These are phyloP conservation scores for Artemisiospiza belli DNA, from an alignment of 2,113 vertebrate genomes.

Conservation along the genomic window DNA sequence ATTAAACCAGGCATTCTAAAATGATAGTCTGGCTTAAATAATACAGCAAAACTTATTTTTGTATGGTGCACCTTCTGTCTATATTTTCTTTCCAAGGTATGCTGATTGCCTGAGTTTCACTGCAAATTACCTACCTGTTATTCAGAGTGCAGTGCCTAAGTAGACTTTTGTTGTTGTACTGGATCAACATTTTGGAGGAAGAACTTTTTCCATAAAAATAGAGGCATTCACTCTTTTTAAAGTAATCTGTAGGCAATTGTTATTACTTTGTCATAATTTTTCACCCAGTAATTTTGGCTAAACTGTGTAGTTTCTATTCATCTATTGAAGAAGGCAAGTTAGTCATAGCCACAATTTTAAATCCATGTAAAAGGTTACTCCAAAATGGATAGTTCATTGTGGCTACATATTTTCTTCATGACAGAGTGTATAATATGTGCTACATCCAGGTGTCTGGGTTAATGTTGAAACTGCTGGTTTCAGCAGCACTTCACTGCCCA, in stretches of 20 bases:
- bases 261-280: neutral
- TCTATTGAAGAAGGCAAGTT: neutral
- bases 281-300: neutral
- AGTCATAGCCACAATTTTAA: neutral
- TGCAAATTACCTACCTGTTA: neutral
- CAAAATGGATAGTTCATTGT: neutral
- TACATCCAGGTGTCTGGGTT: neutral
- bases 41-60: neutral
- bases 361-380: neutral
- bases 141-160: neutral
- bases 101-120: neutral
- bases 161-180: neutral
- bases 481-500: neutral
- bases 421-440: neutral
- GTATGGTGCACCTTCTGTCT: neutral
- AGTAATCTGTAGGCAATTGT: neutral
- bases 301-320: neutral
- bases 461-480: neutral
- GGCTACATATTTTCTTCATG: neutral
- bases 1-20: neutral
- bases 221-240: neutral
- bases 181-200: neutral
- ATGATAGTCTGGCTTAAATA: neutral
- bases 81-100: neutral
- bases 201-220: neutral